Base-by-base conservation (phyloP, 1,140 invertebrate genomes). In the Drosophila pseudoananassae region DNA sequence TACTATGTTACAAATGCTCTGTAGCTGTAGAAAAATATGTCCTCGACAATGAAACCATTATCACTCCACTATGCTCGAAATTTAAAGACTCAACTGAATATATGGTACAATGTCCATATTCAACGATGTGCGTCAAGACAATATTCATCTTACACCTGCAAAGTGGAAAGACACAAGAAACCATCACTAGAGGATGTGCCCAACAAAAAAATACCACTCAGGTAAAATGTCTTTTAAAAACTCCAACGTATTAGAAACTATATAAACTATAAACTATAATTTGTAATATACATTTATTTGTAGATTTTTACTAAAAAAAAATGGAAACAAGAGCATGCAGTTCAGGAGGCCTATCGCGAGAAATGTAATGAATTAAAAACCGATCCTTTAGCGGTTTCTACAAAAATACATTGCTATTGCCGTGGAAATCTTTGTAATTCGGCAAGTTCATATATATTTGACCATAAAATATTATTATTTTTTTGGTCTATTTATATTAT, bases 81-180 rank as follows among this genome's bases (percentile, higher is more conserved):
- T 97, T 97, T 83, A 94, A 97, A 76, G 93, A 93, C 33, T 94
- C 94, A 3, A 88, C 93, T 1, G 92, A 92, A 54, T 97, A 94
- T 88, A 93, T 96, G 70, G 93, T 95, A 0, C 93, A 95, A 50
- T 97, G 96, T 90, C 95, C 95, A 4, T 95, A 94, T 75, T 97
- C 96, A 5, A 97, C 96, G 0, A 94, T 96, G 92, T 97, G 96
- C 80, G 93, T 95, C 92, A 97, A 96, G 80, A 94, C 94, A 69
- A 94, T 95, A 6, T 94, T 94, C 59, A 92, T 94, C 69, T 93
- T 94, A 3, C 92, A 92, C 59, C 92, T 95, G 58, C 92, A 93
- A 50, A 94, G 94, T 82, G 94, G 94, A 92, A 93, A 95, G 15
- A 94, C 23, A 38, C 93, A 94, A 31, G 95, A 94, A 69, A 92